A percentile compares a stretch with the other conserved stretches of the same genome.
Conservation (phyloP, 2,113 vertebrate genomes). For the Penelope pileata region DNA sequence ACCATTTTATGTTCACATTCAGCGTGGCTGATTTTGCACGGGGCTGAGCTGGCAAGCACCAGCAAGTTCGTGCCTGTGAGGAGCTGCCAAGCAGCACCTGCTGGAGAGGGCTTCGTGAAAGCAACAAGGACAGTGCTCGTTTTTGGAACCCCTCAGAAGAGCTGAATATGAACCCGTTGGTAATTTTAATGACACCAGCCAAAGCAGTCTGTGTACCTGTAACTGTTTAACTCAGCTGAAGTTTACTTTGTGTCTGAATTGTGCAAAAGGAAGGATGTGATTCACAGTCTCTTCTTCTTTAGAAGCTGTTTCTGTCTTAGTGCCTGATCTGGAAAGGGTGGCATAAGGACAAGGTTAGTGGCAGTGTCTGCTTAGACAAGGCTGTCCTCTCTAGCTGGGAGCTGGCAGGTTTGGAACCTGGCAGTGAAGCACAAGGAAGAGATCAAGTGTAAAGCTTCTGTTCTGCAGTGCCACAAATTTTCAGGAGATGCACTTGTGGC, state of each 20-base stretch:
- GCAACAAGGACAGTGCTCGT: background rate
- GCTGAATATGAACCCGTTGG: background rate
- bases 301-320: background rate
- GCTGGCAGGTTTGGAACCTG: background rate
- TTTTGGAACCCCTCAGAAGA: background rate
- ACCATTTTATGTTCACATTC: background rate
- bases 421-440: background rate
- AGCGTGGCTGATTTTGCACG: background rate
- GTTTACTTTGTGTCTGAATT: background rate
- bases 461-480: background rate
- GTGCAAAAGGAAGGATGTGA: background rate
- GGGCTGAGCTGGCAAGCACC: background rate
- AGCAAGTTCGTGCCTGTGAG: background rate
- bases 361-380: background rate
- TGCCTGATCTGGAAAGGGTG: fast-evolving
- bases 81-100: background rate
- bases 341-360: no score
- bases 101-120: background rate
- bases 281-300: background rate
- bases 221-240: background rate
- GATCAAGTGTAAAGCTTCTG: background rate
- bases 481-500: fast-evolving
- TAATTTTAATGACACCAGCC: background rate
- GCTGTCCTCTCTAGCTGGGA: background rate
- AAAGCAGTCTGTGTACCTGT: background rate